These are phyloP conservation scores for Zoanthus solanderi DNA, from an alignment of 92 coral and sea anemone genomes.

Conservation along the genomic window DNA sequence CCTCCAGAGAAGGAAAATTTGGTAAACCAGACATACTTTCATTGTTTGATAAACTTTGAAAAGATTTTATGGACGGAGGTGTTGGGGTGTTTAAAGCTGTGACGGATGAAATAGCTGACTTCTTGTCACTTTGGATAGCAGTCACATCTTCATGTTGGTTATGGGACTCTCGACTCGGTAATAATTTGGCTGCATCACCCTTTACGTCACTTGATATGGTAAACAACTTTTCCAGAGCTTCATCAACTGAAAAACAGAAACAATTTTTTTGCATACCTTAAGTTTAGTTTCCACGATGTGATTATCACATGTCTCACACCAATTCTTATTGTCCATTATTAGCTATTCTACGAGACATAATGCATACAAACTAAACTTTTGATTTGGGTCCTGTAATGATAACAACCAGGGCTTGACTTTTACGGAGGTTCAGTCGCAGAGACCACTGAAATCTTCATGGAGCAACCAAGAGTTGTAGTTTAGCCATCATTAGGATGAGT, in stretches of 20 bases:
- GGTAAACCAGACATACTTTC: conserved; percentile 11
- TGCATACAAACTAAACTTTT: no score
- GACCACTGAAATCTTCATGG: no score
- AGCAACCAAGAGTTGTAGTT: no score
- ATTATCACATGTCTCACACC: no score
- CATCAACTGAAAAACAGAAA: conserved; percentile 68
- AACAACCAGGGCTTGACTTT: no score
- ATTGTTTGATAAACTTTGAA: background rate
- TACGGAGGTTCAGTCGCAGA: no score
- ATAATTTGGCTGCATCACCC: background rate
- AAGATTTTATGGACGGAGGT: background rate
- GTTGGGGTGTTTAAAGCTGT: background rate
- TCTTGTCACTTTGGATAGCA: background rate
- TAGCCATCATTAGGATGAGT: no score
- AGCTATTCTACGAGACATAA: no score
- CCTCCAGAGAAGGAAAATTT: conserved; percentile 38
- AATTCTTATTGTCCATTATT: no score
- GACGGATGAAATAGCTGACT: background rate
- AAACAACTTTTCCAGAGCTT: conserved; percentile 80
- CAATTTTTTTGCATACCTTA: background rate
- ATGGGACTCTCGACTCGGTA: background rate
- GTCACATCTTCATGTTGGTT: background rate
- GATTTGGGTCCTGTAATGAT: no score
- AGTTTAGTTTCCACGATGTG: no score
- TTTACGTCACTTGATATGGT: conserved; percentile 45